Base-by-base conservation (phyloP, 2,113 vertebrate species). In the Colinus virginianus region DNA sequence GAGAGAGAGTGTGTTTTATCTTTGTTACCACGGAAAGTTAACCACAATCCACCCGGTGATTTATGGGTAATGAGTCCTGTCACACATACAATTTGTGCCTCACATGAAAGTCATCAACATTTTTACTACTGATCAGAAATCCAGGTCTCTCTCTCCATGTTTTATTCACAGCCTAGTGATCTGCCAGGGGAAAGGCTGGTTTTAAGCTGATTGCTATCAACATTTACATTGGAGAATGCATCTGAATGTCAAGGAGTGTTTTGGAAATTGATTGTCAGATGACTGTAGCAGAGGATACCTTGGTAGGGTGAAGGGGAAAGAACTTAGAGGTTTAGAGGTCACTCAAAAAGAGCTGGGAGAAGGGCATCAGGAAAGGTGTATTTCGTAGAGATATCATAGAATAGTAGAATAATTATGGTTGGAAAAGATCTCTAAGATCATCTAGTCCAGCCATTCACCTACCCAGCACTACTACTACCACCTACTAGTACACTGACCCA, bases 61-160 rank as follows among this genome's bases (percentile, higher is more conserved):
- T 94, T 96, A 89, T 83, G 78, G 94, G 66, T 96, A 96, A 97
- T 95, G 93, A 96, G 62, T 95, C 78, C 95, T 94, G 92, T 95
- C 95, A 95, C 87, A 95, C 63, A 82, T 67, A 77, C 77, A 93
- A 70, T 91, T 93, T 42, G 15, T 90, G 51, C 66, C 80, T 77
- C 83, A 90, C 74, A 91, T 95, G 92, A 92, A 96, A 94, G 78
- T 90, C 83, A 87, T 88, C 94, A 86, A 56, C 88, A 91, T 22
- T 90, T 62, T 77, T 66, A 91, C 91, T 0, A 2, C 80, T 87
- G 95, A 95, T 96, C 92, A 91, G 90, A 94, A 91, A 95, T 76
- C 71, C 66, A 90, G 92, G 79, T 93, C 91, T 92, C 75, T 64
- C 75, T 82, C 72, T 71, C 80, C 26, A 45, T 58, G 69, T 78